Evolutionary conservation across 2,888 invertebrate genomes (phyloP), one percentile per base, ranked within the genome.

Genomic region (Mactromeris polynyma): DNA sequence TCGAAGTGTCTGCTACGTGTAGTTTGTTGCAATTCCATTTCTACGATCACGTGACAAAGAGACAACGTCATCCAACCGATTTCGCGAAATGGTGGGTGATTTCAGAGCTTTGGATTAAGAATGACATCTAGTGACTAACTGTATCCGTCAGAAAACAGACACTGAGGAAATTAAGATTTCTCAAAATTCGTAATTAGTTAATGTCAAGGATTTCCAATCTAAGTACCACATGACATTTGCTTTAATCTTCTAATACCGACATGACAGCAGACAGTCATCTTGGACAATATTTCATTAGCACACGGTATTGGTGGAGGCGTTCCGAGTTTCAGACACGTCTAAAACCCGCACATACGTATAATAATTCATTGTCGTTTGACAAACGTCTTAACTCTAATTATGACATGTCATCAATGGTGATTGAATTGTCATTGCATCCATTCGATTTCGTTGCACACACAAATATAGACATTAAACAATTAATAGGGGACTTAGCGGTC

Each of bases 81-180:
- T 26, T 26, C 58, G n/a, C 26, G 33, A 14, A 2, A n/a, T 14
- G n/a, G 21, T 11, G 21, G 21, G 79, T 26, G 38, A 36, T 36
- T 21, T 79, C 79, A 38, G 80, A 9, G 46, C 26, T n/a, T 21
- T n/a, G 42, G 83, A 83, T 83, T 83, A 83, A 31, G 42, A 69
- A 31, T 83, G 83, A 83, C 83, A 83, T 26, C 36, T n/a, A 7
- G 46, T 26, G 46, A 21, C n/a, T 69, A 33, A 73, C 33, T 31
- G 31, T 46, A 42, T 33, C 42, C 73, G 83, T 73, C 83, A 73
- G 21, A 17, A 19, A 31, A 73, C 83, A 83, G 83, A 73, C 83
- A 46, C 14, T 31, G 26, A 69, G 83, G 83, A 83, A 83, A 83
- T 83, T 31, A 83, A 42, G 54, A 73, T 36, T 31, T 69, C 31